phyloP scores from a whole-genome alignment of 2,888 invertebrate species.

The Patella ulyssiponensis region DNA sequence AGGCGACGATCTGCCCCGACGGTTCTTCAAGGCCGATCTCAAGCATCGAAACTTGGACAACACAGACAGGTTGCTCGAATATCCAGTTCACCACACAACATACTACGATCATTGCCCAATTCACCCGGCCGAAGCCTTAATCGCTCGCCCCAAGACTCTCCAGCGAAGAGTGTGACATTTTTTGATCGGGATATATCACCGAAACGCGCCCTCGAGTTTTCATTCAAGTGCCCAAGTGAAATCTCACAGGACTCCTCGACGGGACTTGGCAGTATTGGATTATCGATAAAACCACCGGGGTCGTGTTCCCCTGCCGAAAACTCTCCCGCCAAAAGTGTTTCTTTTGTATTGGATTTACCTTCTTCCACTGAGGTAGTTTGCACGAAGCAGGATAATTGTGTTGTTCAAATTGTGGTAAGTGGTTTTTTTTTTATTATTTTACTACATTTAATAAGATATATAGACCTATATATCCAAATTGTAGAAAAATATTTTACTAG shows the following conservation, averaged over 20 bases:
- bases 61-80: background rate
- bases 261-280: constrained; percentile 5
- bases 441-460: no score
- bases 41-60: constrained; percentile 19
- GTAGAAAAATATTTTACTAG: no score
- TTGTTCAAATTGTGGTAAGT: background rate
- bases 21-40: constrained; percentile 23
- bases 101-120: background rate
- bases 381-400: background rate
- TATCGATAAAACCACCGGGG: background rate
- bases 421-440: background rate
- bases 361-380: background rate
- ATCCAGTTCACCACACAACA: background rate
- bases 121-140: background rate
- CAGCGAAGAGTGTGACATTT: background rate
- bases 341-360: constrained; percentile 16
- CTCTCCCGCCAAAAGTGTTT: constrained; percentile 23
- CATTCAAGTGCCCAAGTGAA: constrained; percentile 8
- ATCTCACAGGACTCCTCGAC: constrained; percentile 18
- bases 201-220: constrained; percentile 12
- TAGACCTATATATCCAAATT: no score
- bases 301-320: constrained; percentile 11
- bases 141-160: background rate
- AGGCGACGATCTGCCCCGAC: constrained; percentile 27
- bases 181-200: background rate